These are phyloP conservation scores for Malurus leucopterus DNA, from an alignment of 2,797 vertebrate genomes.

Conservation along the genomic window DNA sequence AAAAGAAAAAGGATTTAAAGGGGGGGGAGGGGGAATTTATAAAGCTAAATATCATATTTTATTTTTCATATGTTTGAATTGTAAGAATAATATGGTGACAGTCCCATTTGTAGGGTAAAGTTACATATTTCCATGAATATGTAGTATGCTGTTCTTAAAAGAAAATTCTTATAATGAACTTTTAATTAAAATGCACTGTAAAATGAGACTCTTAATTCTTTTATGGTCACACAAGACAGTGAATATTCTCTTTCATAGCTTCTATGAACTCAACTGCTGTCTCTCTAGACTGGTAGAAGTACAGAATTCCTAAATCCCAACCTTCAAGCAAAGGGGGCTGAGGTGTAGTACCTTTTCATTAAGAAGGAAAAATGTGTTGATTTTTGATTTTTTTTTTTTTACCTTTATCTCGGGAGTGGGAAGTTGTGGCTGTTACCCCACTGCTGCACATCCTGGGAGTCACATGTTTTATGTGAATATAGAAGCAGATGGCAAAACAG, in stretches of 20 bases:
- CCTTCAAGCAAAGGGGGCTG: neutral
- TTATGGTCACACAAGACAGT: neutral
- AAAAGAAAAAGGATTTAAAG: slow-evolving; percentile 37
- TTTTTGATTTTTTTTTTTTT: neutral
- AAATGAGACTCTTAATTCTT: slow-evolving; percentile 41
- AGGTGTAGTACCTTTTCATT: neutral
- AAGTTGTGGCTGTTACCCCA: neutral
- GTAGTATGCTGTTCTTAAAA: slow-evolving; percentile 63
- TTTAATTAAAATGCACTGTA: slow-evolving; percentile 72
- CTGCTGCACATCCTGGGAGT: neutral
- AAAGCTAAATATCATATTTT: slow-evolving; percentile 76
- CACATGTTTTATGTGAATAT: neutral
- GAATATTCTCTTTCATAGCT: neutral
- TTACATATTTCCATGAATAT: slow-evolving; percentile 66
- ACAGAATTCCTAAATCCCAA: neutral
- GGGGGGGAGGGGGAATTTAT: slow-evolving; percentile 61
- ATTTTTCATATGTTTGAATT: slow-evolving; percentile 77
- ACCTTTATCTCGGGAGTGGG: neutral
- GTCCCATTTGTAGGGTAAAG: slow-evolving; percentile 69
- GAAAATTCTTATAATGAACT: slow-evolving; percentile 59
- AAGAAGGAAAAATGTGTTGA: neutral
- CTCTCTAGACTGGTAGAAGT: neutral
- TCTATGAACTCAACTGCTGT: neutral
- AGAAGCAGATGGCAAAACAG: slow-evolving; percentile 38
- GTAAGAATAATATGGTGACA: slow-evolving; percentile 60